Percentiles rank a stretch among this genome's conserved stretches.
These are phyloP conservation scores for Chaitophorus viminalis DNA, from an alignment of 2,888 invertebrate species.

Conservation along the genomic window DNA sequence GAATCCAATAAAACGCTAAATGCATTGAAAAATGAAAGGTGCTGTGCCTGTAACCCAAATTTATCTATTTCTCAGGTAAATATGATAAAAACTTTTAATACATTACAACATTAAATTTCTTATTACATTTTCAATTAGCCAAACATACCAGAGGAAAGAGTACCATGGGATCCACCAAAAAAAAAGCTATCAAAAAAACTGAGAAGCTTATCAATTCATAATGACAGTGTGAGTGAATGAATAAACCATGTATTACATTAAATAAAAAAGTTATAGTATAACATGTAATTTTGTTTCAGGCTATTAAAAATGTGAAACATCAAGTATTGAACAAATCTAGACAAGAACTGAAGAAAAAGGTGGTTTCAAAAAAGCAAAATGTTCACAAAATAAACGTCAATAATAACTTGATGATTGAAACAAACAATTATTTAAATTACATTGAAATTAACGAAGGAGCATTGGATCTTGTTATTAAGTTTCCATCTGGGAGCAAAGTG, in stretches of 20 bases:
- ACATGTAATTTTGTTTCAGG: conserved; percentile 6
- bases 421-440: conserved; percentile 51
- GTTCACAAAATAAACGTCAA: conserved; percentile 30
- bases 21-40: conserved; percentile 65
- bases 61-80: conserved; percentile 63
- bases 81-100: not conserved
- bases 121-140: conserved; percentile 61
- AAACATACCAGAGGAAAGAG: conserved; percentile 67
- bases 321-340: not conserved
- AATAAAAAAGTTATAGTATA: not conserved
- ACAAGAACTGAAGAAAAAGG: not conserved
- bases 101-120: not conserved
- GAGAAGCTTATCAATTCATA: conserved; percentile 30
- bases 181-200: conserved; percentile 54
- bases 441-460: conserved; percentile 61
- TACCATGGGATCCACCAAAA: conserved; percentile 68
- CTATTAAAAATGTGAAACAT: conserved; percentile 18
- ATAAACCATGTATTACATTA: not conserved
- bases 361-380: conserved; percentile 13
- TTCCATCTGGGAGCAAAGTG: conserved; percentile 64
- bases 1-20: conserved; percentile 63
- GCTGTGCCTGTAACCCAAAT: conserved; percentile 66
- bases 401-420: conserved; percentile 50
- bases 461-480: conserved; percentile 62
- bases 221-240: not conserved